These are phyloP conservation scores for Syngnathus floridae DNA, from an alignment of 2,113 vertebrate species.

Conservation along the genomic window DNA sequence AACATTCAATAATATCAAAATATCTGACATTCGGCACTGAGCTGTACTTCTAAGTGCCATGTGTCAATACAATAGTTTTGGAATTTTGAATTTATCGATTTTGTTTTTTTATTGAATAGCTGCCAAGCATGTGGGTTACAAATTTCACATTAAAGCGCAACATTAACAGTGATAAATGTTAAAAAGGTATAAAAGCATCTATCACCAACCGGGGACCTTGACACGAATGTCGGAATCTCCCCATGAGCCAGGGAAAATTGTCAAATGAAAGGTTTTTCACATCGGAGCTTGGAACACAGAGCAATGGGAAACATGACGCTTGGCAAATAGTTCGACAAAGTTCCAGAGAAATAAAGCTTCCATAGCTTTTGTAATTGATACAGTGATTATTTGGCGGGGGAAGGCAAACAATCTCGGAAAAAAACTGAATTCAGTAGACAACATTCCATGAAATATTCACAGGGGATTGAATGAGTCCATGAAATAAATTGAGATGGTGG, in stretches of 20 bases:
- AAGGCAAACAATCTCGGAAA: constrained; percentile 1
- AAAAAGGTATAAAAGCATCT: background rate
- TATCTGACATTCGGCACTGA: background rate
- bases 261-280: background rate
- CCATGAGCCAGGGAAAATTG: background rate
- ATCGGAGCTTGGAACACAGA: background rate
- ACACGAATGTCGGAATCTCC: background rate
- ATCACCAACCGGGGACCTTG: background rate
- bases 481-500: background rate
- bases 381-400: constrained; percentile 9
- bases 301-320: background rate
- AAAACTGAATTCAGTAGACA: background rate
- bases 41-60: no score
- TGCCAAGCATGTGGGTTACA: no score
- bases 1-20: background rate
- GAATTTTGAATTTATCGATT: no score
- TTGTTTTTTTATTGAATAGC: no score
- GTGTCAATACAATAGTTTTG: no score
- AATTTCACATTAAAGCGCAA: no score
- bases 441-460: constrained; percentile 5
- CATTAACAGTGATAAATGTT: background rate
- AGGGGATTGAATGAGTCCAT: background rate
- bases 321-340: constrained; percentile 4
- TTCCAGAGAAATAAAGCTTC: constrained; percentile 7
- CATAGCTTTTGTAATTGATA: constrained; percentile 1